These are phyloP conservation scores for Smithornis capensis DNA, from an alignment of 2,113 vertebrate species.

Conservation along the genomic window DNA sequence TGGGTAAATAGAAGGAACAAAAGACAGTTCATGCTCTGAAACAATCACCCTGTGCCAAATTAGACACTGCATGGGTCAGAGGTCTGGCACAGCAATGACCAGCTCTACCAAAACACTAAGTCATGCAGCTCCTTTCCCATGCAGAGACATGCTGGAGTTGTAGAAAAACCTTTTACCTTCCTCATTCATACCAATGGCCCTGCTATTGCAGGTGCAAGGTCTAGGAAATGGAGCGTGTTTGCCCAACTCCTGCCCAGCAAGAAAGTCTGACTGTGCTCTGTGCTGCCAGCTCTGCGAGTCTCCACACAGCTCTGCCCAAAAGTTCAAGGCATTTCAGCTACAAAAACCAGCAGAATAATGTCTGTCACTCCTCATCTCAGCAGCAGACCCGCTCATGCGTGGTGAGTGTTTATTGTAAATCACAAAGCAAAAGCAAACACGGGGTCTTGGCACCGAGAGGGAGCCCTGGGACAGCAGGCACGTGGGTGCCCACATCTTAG, in stretches of 20 bases:
- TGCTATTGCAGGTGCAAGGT: neutral
- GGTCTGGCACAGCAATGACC: neutral
- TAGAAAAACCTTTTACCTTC: conserved; percentile 28
- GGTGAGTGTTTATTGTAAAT: neutral
- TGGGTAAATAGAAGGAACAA: neutral
- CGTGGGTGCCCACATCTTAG: rapidly evolving
- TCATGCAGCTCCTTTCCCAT: neutral
- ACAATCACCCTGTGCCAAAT: neutral
- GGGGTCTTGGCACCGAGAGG: neutral
- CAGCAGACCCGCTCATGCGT: conserved; percentile 11
- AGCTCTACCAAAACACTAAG: neutral
- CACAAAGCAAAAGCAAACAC: neutral
- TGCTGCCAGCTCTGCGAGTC: neutral
- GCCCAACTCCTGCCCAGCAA: neutral
- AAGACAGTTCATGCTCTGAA: neutral
- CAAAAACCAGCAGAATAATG: conserved; percentile 15
- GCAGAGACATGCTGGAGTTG: neutral
- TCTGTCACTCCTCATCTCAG: conserved; percentile 36
- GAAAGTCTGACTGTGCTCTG: neutral
- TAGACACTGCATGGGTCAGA: neutral
- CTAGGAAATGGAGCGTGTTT: neutral
- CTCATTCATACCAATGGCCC: neutral
- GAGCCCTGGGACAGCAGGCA: neutral
- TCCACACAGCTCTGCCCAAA: neutral
- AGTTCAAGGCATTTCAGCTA: conserved; percentile 24